These are phyloP conservation scores for Lophotis ruficrista DNA, from an alignment of 2,113 vertebrate genomes.

Conservation along the genomic window DNA sequence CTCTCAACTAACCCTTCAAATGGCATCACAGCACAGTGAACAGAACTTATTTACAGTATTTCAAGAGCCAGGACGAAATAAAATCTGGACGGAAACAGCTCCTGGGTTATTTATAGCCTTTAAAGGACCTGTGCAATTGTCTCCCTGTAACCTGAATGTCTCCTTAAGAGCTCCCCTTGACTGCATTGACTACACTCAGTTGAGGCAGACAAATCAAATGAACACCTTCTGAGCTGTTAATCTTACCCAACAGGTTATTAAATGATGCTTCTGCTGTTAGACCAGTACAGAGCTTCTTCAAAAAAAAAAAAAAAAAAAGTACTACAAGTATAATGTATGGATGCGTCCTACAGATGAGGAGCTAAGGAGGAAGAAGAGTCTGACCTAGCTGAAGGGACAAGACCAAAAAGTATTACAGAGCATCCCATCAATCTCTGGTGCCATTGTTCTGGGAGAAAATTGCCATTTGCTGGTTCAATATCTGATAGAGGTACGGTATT, in stretches of 20 bases:
- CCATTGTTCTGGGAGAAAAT: background rate
- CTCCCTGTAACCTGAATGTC: slow-evolving; percentile 20
- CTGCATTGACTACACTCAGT: background rate
- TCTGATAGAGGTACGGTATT: slow-evolving; percentile 15
- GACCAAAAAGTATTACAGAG: slow-evolving; percentile 17
- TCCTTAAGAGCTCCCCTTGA: background rate
- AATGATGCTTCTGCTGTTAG: slow-evolving; percentile 19
- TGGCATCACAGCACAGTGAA: slow-evolving; percentile 5
- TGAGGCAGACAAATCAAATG: background rate
- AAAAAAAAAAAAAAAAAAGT: background rate
- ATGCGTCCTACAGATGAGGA: slow-evolving; percentile 1
- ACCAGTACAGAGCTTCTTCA: background rate
- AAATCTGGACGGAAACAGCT: slow-evolving; percentile 39
- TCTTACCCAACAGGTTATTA: slow-evolving; percentile 32
- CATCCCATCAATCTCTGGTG: background rate
- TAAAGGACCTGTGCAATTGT: slow-evolving; percentile 14
- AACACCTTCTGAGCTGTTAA: background rate
- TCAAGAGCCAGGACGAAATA: slow-evolving; percentile 52
- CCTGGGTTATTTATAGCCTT: slow-evolving; percentile 45
- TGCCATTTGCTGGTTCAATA: slow-evolving; percentile 21
- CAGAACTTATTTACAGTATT: slow-evolving; percentile 46
- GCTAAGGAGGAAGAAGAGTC: background rate
- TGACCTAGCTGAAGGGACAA: background rate
- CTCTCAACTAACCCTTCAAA: slow-evolving; percentile 13
- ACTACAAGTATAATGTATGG: background rate